These are phyloP conservation scores for Cosmorhoe ocellata DNA, from an alignment of 2,888 invertebrate species.

Conservation along the genomic window DNA sequence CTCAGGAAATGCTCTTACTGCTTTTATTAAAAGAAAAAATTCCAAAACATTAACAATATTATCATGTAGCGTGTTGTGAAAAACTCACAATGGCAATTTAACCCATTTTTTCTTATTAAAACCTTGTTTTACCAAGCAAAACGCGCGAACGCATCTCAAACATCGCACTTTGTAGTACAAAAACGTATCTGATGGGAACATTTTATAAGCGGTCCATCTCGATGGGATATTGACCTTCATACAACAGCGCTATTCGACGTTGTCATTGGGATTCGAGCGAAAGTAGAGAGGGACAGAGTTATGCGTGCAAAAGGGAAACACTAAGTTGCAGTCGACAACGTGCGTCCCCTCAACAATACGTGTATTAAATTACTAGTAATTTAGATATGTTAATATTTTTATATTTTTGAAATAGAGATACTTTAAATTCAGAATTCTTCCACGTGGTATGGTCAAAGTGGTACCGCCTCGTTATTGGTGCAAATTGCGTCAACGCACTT, in stretches of 20 bases:
- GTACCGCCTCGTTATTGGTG: neutral
- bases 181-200: constrained; percentile 27
- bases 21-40: too few species aligned
- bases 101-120: neutral
- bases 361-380: constrained; percentile 16
- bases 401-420: neutral
- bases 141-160: neutral
- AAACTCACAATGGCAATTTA: neutral
- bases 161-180: neutral
- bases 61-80: neutral
- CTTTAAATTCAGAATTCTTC: neutral
- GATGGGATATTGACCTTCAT: constrained; percentile 27
- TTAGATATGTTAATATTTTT: neutral
- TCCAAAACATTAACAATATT: constrained; percentile 3
- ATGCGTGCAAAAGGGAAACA: constrained; percentile 7
- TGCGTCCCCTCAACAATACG: constrained; percentile 6
- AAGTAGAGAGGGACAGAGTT: constrained; percentile 3
- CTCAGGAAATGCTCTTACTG: too few species aligned
- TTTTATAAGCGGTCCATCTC: constrained; percentile 1
- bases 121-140: neutral
- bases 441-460: neutral
- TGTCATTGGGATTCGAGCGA: constrained; percentile 17
- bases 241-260: constrained; percentile 12
- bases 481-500: neutral
- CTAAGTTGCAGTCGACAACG: constrained; percentile 3